Conservation (phyloP, 2,113 vertebrate genomes). For the Sander vitreus region DNA sequence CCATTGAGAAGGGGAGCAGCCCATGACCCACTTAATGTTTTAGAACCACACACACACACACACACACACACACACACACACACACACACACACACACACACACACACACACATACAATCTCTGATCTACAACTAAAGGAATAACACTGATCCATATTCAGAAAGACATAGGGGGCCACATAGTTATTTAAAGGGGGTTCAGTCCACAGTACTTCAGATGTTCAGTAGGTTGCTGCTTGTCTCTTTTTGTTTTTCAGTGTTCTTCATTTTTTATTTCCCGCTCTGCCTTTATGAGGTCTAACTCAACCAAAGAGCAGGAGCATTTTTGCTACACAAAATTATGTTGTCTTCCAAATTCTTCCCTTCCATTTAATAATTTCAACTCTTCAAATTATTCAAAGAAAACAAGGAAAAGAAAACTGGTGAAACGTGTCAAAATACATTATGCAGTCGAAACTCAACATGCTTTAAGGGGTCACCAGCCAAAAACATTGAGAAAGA, state of each 20-base stretch:
- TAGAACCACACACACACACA: slow-evolving; percentile 21
- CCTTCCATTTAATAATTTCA: not conserved
- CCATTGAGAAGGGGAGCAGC: slow-evolving; percentile 65
- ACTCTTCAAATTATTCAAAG: not conserved
- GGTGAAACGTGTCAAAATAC: not conserved
- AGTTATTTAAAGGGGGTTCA: not conserved
- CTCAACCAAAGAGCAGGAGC: not conserved
- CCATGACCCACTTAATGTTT: slow-evolving; percentile 74
- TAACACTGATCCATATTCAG: not conserved
- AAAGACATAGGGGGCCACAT: not conserved
- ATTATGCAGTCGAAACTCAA: not conserved
- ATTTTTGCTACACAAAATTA: not conserved
- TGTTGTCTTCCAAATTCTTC: not conserved
- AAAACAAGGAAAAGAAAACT: not conserved
- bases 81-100: not conserved
- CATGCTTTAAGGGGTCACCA: not conserved
- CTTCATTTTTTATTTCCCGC: not conserved
- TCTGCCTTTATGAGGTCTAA: not conserved
- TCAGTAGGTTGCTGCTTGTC: not conserved
- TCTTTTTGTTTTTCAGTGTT: not conserved
- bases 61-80: not conserved
- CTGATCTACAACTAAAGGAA: slow-evolving; percentile 13
- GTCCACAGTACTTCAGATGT: not conserved
- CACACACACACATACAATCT: not conserved
- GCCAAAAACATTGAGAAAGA: not conserved